phyloP scores from a whole-genome alignment of 2,888 invertebrate species.

The Tethea ocularis region DNA sequence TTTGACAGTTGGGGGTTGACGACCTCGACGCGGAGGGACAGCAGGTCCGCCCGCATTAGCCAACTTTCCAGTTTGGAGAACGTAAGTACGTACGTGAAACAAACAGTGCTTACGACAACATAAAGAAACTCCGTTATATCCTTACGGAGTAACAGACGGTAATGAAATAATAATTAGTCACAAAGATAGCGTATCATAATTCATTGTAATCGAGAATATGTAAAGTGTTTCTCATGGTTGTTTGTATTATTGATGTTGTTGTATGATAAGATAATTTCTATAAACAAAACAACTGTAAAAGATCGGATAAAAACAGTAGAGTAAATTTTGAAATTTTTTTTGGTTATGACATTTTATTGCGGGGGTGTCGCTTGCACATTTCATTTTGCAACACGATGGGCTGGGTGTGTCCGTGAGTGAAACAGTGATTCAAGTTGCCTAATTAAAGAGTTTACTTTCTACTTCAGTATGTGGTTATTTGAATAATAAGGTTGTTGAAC shows the following conservation, averaged over 20 bases:
- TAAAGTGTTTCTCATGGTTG: neutral
- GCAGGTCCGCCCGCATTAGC: neutral
- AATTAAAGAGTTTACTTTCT: neutral
- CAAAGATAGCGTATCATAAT: neutral
- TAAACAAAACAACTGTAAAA: neutral
- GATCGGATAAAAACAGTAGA: neutral
- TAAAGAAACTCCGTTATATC: slow-evolving; percentile 1
- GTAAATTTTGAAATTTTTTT: neutral
- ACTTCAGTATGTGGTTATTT: neutral
- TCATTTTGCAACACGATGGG: neutral
- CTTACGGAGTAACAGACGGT: neutral
- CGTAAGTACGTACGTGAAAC: neutral
- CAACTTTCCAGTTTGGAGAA: slow-evolving; percentile 7
- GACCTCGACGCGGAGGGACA: slow-evolving; percentile 39
- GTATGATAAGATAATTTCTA: neutral
- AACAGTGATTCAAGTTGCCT: neutral
- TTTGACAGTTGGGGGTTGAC: slow-evolving; percentile 59
- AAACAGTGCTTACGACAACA: slow-evolving; percentile 1
- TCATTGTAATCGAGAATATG: neutral
- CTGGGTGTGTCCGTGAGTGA: neutral
- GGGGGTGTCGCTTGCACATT: neutral
- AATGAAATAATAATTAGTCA: neutral
- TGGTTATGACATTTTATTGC: neutral
- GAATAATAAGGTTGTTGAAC: neutral
- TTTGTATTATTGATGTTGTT: neutral